Evolutionary conservation across 2,888 invertebrate genomes (phyloP), one percentile per base, ranked within the genome.

Genomic region (Bombylius major): DNA sequence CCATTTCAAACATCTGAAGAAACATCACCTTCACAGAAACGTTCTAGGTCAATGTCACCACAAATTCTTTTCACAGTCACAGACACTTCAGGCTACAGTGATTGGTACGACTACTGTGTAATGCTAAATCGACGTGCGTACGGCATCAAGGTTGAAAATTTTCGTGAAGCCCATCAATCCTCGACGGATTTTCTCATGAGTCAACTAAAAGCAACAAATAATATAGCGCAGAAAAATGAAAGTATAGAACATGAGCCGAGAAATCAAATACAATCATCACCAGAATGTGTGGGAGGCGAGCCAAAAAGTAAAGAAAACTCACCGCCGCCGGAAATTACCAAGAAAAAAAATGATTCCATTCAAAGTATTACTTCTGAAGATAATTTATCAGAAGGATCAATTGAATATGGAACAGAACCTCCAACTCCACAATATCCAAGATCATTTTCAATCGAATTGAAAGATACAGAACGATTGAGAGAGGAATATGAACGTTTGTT

Each of bases 121-220:
- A 62, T 66, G 61, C 60, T 71, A 0, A 71, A 72, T 51, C 55
- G 67, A 42, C 66, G 68, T 45, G 64, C 59, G 8, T 60, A 58
- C 5, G 54, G 50, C 6, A 46, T 12, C 4, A 31, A 8, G 23
- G 39, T 12, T 4, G 39, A 42, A 42, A 7, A 42, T 42, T 5
- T 9, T 5, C 50, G 31, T 32, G 39, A 51, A 8, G 57, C 49
- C 9, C 59, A 59, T 51, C 56, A 59, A 13, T 55, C 59, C 31
- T 58, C 61, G 5, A 58, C 61, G 47, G 61, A 61, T 32, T 60
- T 60, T 14, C 13, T 58, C 5, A 47, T 44, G 12, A 55, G 45
- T n/a, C 39, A 58, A 42, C 13, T 55, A 23, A 47, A 11, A 12
- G 13, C 1, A 50, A 47, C 23, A 52, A 50, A 23, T 23, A 23